phyloP scores from a whole-genome alignment of 2,888 invertebrate species.

The Tenthredo scrophulariae region DNA sequence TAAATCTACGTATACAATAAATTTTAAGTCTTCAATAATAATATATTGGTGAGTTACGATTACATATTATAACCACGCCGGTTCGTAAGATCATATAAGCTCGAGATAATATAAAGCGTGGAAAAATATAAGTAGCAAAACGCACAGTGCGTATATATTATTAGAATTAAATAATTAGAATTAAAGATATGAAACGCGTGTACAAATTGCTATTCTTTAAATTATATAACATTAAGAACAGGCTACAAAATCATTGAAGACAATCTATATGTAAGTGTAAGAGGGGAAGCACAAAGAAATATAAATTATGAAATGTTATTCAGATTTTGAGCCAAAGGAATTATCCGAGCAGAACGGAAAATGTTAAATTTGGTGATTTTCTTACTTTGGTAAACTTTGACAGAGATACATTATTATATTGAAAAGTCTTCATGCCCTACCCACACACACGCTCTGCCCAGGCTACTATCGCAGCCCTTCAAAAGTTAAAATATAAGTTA shows the following conservation, averaged over 20 bases:
- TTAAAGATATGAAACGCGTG: background rate
- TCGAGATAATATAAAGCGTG: constrained; percentile 12
- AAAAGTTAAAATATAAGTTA: constrained; percentile 27
- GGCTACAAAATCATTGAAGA: constrained; percentile 34
- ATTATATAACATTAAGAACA: constrained; percentile 2
- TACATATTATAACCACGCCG: background rate
- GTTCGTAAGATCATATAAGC: background rate
- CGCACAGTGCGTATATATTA: background rate
- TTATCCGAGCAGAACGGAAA: background rate
- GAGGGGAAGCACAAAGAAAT: constrained; percentile 9
- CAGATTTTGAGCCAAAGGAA: background rate
- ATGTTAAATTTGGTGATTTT: background rate
- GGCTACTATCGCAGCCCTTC: constrained; percentile 8
- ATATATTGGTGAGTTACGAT: constrained; percentile 4
- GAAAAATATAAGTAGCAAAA: constrained; percentile 4
- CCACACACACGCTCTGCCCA: background rate
- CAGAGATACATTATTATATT: background rate
- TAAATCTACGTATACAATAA: constrained; percentile 2
- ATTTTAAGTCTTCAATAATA: background rate
- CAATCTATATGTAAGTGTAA: constrained; percentile 32
- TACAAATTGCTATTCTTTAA: constrained; percentile 37
- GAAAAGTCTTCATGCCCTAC: background rate
- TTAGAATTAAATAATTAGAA: background rate
- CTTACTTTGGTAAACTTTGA: constrained; percentile 13
- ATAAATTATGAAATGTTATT: background rate